phyloP scores from a whole-genome alignment of 2,888 invertebrate species.

The Salticus scenicus region DNA sequence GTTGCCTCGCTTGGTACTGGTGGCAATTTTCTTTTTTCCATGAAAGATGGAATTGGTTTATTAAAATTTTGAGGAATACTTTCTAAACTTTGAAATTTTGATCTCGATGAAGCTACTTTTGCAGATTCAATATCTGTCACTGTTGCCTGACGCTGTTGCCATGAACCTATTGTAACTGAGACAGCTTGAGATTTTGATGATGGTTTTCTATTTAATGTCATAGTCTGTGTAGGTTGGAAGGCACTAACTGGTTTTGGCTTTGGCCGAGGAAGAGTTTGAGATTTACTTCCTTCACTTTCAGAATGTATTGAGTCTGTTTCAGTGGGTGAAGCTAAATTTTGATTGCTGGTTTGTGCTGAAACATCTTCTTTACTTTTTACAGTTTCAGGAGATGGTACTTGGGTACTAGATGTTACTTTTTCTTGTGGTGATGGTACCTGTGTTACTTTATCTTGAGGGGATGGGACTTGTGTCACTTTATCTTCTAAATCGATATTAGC shows the following conservation, averaged over 20 bases:
- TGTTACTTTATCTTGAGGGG: constrained; percentile 52
- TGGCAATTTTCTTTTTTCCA: constrained; percentile 60
- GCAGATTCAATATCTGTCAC: constrained; percentile 46
- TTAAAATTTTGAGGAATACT: constrained; percentile 48
- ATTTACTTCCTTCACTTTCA: constrained; percentile 57
- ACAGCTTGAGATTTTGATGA: constrained; percentile 55
- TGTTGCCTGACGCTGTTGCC: constrained; percentile 56
- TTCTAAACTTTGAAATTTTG: constrained; percentile 65
- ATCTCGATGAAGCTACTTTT: constrained; percentile 66
- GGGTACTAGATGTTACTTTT: constrained; percentile 55
- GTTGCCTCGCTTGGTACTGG: constrained; percentile 54
- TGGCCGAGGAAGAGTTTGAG: constrained; percentile 66
- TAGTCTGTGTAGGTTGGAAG: constrained; percentile 53
- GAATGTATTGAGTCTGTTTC: constrained; percentile 25
- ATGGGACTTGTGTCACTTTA: constrained; percentile 41
- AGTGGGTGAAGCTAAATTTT: constrained; percentile 35
- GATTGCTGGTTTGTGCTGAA: constrained; percentile 56
- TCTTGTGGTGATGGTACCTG: constrained; percentile 62
- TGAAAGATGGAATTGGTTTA: constrained; percentile 33
- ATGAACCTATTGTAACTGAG: constrained; percentile 66
- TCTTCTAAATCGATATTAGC: constrained; percentile 40
- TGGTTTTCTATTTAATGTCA: constrained; percentile 57
- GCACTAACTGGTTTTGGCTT: constrained; percentile 58
- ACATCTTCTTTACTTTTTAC: constrained; percentile 44
- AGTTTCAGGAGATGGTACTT: constrained; percentile 59